Percentiles rank a stretch among this genome's conserved stretches.
phyloP scores from a whole-genome alignment of 2,113 vertebrate genomes.

The Phaethornis superciliosus region DNA sequence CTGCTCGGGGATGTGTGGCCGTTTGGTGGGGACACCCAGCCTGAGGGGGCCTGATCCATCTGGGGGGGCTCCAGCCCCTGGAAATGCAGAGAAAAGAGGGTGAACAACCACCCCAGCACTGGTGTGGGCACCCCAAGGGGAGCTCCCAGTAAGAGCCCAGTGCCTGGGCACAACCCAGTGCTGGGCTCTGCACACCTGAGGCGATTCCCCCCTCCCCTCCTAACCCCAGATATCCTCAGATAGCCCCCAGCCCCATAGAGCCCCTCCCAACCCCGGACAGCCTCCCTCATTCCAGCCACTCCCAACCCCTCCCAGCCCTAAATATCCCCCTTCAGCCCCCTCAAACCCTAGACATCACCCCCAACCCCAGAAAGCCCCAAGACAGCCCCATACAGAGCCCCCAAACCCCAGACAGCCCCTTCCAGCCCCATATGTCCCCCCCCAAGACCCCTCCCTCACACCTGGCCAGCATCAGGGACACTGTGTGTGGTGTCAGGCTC shows the following conservation, averaged over 20 bases:
- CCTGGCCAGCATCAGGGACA: not conserved
- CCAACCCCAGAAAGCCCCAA: too few relatives aligned
- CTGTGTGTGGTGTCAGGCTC: rapidly evolving
- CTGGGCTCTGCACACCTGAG: not conserved
- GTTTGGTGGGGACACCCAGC: not conserved
- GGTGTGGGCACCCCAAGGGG: not conserved
- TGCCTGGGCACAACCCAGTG: not conserved
- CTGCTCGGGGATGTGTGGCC: not conserved
- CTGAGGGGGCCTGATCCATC: rapidly evolving
- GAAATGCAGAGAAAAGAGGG: not conserved
- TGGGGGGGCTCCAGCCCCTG: not conserved
- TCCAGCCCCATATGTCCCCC: not conserved
- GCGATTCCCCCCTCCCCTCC: too few relatives aligned
- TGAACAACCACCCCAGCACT: not conserved
- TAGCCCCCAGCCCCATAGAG: not conserved
- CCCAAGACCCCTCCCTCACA: not conserved
- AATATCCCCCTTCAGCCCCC: too few relatives aligned
- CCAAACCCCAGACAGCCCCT: not conserved
- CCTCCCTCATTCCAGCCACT: not conserved
- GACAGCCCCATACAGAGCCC: too few relatives aligned
- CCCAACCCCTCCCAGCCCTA: not conserved
- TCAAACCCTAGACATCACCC: not conserved
- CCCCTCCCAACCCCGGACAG: not conserved
- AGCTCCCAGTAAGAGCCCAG: not conserved
- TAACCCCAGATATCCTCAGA: not conserved